These are phyloP conservation scores for Linnaemya tessellans DNA, from an alignment of 2,888 invertebrate genomes.

Conservation along the genomic window DNA sequence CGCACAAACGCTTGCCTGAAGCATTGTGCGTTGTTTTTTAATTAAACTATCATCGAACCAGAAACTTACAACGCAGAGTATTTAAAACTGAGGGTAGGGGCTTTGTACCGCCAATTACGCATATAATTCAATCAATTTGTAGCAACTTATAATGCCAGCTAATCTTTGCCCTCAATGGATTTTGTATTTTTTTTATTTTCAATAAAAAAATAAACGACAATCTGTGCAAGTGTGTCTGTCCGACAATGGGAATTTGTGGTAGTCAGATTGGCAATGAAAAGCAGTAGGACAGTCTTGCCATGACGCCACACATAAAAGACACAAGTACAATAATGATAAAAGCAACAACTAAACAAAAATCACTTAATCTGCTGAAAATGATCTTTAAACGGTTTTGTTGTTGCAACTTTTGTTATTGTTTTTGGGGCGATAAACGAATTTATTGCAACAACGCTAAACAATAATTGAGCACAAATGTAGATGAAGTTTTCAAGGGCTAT, in stretches of 20 bases:
- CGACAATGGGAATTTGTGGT: constrained; percentile 36
- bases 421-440: constrained; percentile 82
- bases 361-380: constrained; percentile 79
- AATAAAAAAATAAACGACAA: constrained; percentile 44
- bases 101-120: constrained; percentile 76
- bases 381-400: constrained; percentile 78
- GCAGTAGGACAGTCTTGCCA: not conserved
- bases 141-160: constrained; percentile 59
- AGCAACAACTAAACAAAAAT: constrained; percentile 73
- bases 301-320: constrained; percentile 54
- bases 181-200: constrained; percentile 5
- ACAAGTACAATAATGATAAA: constrained; percentile 35
- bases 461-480: constrained; percentile 77
- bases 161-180: constrained; percentile 60
- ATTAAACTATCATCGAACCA: constrained; percentile 22
- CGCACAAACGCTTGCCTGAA: not conserved
- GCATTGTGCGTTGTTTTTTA: constrained; percentile 10
- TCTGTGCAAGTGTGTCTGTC: constrained; percentile 9
- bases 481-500: constrained; percentile 72
- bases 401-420: constrained; percentile 40
- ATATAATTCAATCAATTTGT: constrained; percentile 82
- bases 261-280: constrained; percentile 25
- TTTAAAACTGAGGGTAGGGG: constrained; percentile 39
- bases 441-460: constrained; percentile 81
- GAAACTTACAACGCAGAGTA: constrained; percentile 19